Base-by-base conservation (phyloP, 30 jellyfish, hydroid and myxozoan genomes). In the Pelagia noctiluca region DNA sequence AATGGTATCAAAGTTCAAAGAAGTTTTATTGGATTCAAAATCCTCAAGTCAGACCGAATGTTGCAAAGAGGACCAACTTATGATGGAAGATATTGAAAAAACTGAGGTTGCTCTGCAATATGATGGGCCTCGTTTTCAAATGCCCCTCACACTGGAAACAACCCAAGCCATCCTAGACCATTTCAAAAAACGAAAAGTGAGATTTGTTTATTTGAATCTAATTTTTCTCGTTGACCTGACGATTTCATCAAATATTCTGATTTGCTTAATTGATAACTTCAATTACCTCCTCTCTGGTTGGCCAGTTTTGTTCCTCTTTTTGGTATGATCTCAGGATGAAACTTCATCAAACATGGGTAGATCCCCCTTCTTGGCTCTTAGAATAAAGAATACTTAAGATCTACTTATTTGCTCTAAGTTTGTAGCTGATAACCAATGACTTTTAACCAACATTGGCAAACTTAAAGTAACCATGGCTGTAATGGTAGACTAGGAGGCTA, bases 51-150 rank as follows among this genome's bases (percentile, higher is more conserved):
- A 63, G 25, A 21, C 77, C 2, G 81, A 66, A 18, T 47, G 70
- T 31, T 26, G 26, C 1, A 28, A 24, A 34, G 91, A 81, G 28
- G 32, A 52, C 23, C 5, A 71, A 21, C 19, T n/a, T 23, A 68
- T 81, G 5, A 3, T 46, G 64, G 67, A 28, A 10, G 90, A 80
- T 23, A 81, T 88, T 4, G 87, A 71, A 24, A 57, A 33, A 3
- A 88, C 87, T 26, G 35, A 22, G 2, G 94, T 88, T 23, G 61
- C 83, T 2, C 26, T 21, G 13, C 33, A 83, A 21, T 88, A 88
- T 36, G 42, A 31, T 8, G 97, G 97, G n/a, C 97, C 97, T 1
- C 97, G 65, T 74, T 76, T 88, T 19, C 28, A 38, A 18, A 36
- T 88, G 68, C 97, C 97, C 18, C 49, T 88, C 29, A 81, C 89